phyloP scores from a whole-genome alignment of 2,797 vertebrate genomes.

The Helicolenus hilgendorfi region DNA sequence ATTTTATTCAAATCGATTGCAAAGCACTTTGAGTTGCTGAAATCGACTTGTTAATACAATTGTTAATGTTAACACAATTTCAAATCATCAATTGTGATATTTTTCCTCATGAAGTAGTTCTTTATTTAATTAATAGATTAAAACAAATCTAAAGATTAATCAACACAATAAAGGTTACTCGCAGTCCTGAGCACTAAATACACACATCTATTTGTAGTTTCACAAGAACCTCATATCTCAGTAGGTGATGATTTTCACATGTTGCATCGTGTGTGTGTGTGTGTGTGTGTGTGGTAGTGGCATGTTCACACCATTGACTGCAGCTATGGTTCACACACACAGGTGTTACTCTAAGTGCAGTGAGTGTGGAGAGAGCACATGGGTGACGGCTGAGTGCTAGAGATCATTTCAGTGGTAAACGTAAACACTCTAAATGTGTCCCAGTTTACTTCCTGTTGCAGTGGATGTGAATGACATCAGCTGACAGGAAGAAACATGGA shows the following conservation, averaged over 20 bases:
- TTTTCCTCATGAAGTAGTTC: neutral
- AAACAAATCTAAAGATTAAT: neutral
- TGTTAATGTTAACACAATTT: neutral
- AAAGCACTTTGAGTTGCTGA: neutral
- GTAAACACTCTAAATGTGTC: no score
- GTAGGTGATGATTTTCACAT: neutral
- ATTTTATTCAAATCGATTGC: neutral
- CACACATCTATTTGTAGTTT: neutral
- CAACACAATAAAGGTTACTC: neutral
- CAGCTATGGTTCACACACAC: conserved; percentile 72
- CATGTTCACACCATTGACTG: conserved; percentile 64
- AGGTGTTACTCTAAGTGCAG: conserved; percentile 88
- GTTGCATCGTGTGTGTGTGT: neutral
- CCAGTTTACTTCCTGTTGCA: no score
- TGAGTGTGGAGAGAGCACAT: conserved; percentile 53
- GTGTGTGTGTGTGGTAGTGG: neutral
- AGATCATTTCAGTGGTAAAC: no score
- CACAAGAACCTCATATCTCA: neutral
- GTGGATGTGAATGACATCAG: no score
- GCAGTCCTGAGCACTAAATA: neutral
- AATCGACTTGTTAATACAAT: neutral
- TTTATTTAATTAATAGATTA: neutral
- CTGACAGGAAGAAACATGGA: no score
- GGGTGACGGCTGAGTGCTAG: conserved; percentile 45
- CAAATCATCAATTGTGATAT: neutral